phyloP scores from a whole-genome alignment of 2,797 vertebrate genomes.

The Pseudomugil gertrudae region DNA sequence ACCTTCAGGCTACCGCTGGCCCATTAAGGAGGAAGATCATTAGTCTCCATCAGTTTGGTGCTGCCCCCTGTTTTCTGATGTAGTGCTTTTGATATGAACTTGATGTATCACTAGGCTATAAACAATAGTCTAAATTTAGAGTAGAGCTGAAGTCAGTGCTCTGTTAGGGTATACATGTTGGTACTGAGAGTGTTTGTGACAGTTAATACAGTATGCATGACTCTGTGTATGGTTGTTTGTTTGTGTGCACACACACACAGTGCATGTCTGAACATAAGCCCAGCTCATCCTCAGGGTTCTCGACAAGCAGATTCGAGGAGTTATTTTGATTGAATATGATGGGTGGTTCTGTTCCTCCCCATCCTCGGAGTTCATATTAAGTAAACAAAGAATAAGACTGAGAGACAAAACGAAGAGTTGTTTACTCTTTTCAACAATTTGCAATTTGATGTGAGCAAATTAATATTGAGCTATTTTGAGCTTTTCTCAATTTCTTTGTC shows the following conservation, averaged over 20 bases:
- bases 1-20: constrained; percentile 56
- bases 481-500: background rate
- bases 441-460: background rate
- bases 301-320: constrained; percentile 24
- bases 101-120: constrained; percentile 74
- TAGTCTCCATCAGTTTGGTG: constrained; percentile 77
- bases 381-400: constrained; percentile 5
- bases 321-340: constrained; percentile 45
- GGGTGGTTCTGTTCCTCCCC: constrained; percentile 19
- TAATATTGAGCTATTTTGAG: background rate
- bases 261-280: constrained; percentile 22
- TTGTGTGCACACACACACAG: background rate
- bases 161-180: constrained; percentile 22
- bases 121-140: constrained; percentile 81
- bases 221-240: constrained; percentile 10
- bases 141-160: constrained; percentile 45
- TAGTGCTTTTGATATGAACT: constrained; percentile 66
- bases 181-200: constrained; percentile 12
- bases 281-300: constrained; percentile 35
- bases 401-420: constrained; percentile 13
- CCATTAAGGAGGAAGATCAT: constrained; percentile 70
- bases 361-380: constrained; percentile 19
- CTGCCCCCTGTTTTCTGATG: constrained; percentile 66
- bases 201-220: constrained; percentile 31
- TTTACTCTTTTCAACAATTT: constrained; percentile 3